Base-by-base conservation (phyloP, 1,140 invertebrate species). In the Drosophila nigromelanica region DNA sequence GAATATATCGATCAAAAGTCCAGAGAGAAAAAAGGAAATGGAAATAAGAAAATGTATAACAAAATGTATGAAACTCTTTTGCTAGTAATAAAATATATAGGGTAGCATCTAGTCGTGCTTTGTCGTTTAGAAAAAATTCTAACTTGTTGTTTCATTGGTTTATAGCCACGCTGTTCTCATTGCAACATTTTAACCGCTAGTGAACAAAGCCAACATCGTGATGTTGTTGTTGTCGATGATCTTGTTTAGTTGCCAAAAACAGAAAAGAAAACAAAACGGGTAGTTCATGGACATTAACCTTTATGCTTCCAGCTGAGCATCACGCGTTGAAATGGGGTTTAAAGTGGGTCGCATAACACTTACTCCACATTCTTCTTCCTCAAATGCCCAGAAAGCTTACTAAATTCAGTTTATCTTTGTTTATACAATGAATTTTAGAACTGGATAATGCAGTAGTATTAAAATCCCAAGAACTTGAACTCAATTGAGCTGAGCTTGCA, bases 101-200 rank as follows among this genome's bases (percentile, higher is more conserved):
- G 14, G 76, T 54, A 68, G 47, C 12, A 5, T 6, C 3, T n/a
- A 35, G 52, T 39, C 37, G 37, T 18, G 30, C 37, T n/a, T 30
- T 24, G 45, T 5, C 10, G 1, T 10, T 4, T 0, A 11, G 6
- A 6, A 0, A 6, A 0, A 8, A 30, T 42, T 27, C 47, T 10
- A 33, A 40, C 35, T 52, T 59, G 6, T 48, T 27, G 43, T 37
- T 39, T 33, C 11, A 40, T 48, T 43, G 58, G 37, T 74, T 80
- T 80, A 71, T 37, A 61, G 61, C 59, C 78, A 45, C 47, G 68
- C 62, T 51, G 74, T 81, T 81, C 80, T 83, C 73, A 77, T 82
- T 82, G 80, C 80, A 83, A 83, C 76, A 82, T 76, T 81, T 83
- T 24, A 63, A 76, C 76, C 76, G 71, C 80, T 71, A 72, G 75